Percentiles rank a stretch among this genome's conserved stretches.
phyloP scores from a whole-genome alignment of 2,797 vertebrate species.

The Gymnoscopelus braueri region DNA sequence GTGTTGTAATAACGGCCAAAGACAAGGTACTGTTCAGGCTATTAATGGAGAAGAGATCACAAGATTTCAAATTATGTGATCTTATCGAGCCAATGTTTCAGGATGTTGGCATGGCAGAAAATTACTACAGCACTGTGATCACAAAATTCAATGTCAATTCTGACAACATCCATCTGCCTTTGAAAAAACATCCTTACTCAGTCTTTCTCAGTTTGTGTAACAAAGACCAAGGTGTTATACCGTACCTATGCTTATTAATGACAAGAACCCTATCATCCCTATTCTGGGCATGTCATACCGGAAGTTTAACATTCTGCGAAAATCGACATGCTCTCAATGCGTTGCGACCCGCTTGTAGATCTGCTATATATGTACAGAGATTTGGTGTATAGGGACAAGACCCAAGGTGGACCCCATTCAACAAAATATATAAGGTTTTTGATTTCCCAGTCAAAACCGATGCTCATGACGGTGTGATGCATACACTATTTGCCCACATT shows the following conservation, averaged over 20 bases:
- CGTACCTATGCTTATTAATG: no score
- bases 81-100: conserved; percentile 5
- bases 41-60: conserved; percentile 27
- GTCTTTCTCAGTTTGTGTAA: conserved; percentile 19
- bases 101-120: conserved; percentile 9
- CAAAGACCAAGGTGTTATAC: conserved; percentile 15
- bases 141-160: conserved; percentile 5
- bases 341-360: no score
- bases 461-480: conserved; percentile 24
- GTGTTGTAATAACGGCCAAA: conserved; percentile 47
- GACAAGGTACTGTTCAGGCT: conserved; percentile 24
- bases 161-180: conserved; percentile 13
- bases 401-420: no score
- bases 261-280: no score
- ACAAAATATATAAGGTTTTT: neutral
- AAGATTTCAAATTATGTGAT: conserved; percentile 27
- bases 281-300: no score
- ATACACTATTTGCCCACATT: conserved; percentile 43
- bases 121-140: neutral
- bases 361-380: no score
- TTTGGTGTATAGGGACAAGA: no score
- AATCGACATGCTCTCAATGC: no score
- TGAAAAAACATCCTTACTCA: neutral
- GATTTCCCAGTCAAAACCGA: conserved; percentile 35
- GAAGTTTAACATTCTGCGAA: no score